Evolutionary conservation across 2,113 vertebrate species (phyloP), one percentile per base, ranked within the genome.

Genomic region (Scalopus aquaticus): DNA sequence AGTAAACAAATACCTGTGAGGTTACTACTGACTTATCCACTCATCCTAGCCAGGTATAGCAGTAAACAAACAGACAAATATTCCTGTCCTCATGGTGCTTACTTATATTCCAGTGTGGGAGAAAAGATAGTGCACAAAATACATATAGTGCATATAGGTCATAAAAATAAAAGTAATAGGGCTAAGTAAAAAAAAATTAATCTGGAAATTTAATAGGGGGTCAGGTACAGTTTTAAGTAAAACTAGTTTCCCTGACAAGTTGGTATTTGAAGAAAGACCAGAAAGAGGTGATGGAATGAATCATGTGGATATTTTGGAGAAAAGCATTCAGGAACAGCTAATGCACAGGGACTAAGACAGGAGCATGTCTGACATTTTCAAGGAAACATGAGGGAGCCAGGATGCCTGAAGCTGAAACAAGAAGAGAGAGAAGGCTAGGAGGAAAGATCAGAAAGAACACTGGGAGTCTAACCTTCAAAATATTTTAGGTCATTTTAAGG

Each of bases 191-290:
- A 19, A 84, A 42, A 80, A 83, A 72, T 9, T 39, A 58, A 51
- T 26, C 46, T 32, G 22, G 30, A 69, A 89, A 80, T 46, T 37
- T 74, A 39, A 85, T 7, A 80, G 13, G 16, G 37, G 83, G 49
- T 78, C 35, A 35, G 32, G 24, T 35, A 24, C 15, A 64, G 24
- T 90, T 95, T 87, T 69, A 85, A 88, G 87, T 83, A 67, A 72
- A 69, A 67, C 44, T 85, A 8, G 1, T 24, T 81, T 88, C 81
- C 80, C 28, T 32, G 5, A 73, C 54, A 88, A 78, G 60, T 12
- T 78, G 39, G 32, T 39, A 91, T 80, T 90, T 88, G 42, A 96
- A 94, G 65, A 82, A 80, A 97, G 65, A 79, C 28, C 74, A 72
- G 51, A 90, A 91, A 67, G 9, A 90, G 7, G 19, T 76, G 80